These are phyloP conservation scores for Wasmannia auropunctata DNA, from an alignment of 1,140 invertebrate genomes.

Conservation along the genomic window DNA sequence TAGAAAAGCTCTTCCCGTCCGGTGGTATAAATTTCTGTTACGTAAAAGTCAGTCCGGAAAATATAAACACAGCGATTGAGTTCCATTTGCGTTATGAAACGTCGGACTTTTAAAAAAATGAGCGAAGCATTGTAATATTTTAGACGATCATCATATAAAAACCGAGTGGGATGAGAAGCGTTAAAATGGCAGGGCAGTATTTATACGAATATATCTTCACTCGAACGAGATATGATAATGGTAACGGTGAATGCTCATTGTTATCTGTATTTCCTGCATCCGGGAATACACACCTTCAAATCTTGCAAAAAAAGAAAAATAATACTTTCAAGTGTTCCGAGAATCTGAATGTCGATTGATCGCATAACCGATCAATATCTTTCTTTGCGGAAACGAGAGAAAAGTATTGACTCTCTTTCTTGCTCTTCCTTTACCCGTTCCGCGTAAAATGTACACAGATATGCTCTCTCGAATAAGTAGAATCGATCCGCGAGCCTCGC, in stretches of 20 bases:
- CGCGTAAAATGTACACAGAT: constrained; percentile 34
- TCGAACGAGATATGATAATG: background rate
- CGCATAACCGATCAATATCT: constrained; percentile 26
- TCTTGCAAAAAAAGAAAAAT: constrained; percentile 46
- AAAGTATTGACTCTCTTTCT: background rate
- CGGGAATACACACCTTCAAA: constrained; percentile 9
- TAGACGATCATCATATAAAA: background rate
- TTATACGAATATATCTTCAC: background rate
- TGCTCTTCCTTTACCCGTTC: background rate
- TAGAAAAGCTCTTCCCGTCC: background rate
- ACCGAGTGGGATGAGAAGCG: background rate
- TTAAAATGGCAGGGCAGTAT: constrained; percentile 8
- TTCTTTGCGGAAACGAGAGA: background rate
- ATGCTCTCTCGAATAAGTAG: constrained; percentile 45
- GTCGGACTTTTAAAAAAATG: background rate
- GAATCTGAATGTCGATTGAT: constrained; percentile 43
- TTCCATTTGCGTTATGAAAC: constrained; percentile 19
- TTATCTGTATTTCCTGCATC: background rate
- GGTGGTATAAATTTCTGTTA: background rate
- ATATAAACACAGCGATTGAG: background rate
- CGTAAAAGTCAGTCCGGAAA: background rate
- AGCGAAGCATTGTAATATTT: constrained; percentile 13
- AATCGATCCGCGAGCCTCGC: constrained; percentile 59
- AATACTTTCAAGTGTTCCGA: constrained; percentile 33
- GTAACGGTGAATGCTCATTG: background rate